Evolutionary conservation across 2,888 invertebrate species (phyloP), one percentile per base, ranked within the genome.

Genomic region (Polydrusus cervinus): DNA sequence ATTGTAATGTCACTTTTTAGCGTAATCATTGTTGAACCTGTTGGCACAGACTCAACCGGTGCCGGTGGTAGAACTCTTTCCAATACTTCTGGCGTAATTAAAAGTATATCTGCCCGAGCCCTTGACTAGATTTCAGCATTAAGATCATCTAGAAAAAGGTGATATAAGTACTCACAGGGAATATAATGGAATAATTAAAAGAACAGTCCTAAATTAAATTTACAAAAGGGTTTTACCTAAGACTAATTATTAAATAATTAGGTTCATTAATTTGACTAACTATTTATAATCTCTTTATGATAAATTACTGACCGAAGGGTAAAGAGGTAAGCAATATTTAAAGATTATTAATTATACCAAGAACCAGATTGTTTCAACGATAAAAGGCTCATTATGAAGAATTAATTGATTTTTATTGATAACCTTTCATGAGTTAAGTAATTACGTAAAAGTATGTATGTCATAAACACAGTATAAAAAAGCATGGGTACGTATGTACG

Each of bases 321-420:
- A 55, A 67, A 67, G 55, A 43, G 45, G 51, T 66, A 66, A 38
- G 38, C 18, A 20, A 43, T 67, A 55, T 20, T 55, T 61, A 34
- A 72, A 66, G 60, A 72, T 60, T 65, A 72, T 66, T 72, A 66
- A 72, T 66, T 72, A 72, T 71, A 7, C 13, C 25, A 43, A 57
- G 65, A 3, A 66, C 25, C 66, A 51, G 72, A 72, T 72, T 60
- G 65, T 66, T 61, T 40, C 10, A 40, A 53, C 53, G 72, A 66
- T 72, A 72, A 72, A 72, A 72, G 60, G 38, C 66, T 72, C 66
- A 66, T 72, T 72, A 72, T 60, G 11, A 60, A 45, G 18, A 11
- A 60, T 65, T 72, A 72, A 72, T 72, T 66, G 60, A 72, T 72
- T 72, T 72, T 66, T 72, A 53, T 60, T 45, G 60, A 66, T 60